Evolutionary conservation across 1,140 invertebrate genomes (phyloP).

Genomic region (Leptopilina boulardi): DNA sequence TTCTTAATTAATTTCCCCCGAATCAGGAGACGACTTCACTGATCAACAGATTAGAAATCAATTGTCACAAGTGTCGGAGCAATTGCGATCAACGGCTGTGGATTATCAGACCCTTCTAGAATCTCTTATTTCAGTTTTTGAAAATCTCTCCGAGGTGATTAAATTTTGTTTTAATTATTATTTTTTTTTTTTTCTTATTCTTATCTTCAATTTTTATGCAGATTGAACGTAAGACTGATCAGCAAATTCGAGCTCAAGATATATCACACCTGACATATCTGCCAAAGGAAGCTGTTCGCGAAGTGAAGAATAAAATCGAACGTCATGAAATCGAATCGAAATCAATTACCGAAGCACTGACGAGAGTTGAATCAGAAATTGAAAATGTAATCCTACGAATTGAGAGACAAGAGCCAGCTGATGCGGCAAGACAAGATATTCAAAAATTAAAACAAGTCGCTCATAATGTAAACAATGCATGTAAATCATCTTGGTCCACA

Average conservation of each 20-base stretch:
- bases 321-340: conserved; percentile 79
- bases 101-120: conserved; percentile 86
- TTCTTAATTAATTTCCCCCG: conserved; percentile 33
- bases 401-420: conserved; percentile 82
- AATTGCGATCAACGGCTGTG: conserved; percentile 81
- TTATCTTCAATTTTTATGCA: conserved; percentile 47
- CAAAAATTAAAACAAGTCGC: conserved; percentile 82
- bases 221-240: conserved; percentile 65
- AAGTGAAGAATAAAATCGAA: conserved; percentile 68
- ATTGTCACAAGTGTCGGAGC: conserved; percentile 81
- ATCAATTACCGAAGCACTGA: conserved; percentile 79
- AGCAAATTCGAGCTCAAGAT: conserved; percentile 41
- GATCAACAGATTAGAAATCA: conserved; percentile 79
- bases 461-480: conserved; percentile 75
- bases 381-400: conserved; percentile 81
- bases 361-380: conserved; percentile 79
- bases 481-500: conserved; percentile 80
- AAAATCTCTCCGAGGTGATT: conserved; percentile 81
- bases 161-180: not conserved
- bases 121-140: conserved; percentile 84
- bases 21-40: conserved; percentile 56
- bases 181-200: not conserved
- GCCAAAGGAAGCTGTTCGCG: conserved; percentile 52
- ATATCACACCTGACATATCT: conserved; percentile 37
- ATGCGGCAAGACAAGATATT: conserved; percentile 82